These are phyloP conservation scores for Paraplagusia blochii DNA, from an alignment of 2,113 vertebrate species.

Conservation along the genomic window DNA sequence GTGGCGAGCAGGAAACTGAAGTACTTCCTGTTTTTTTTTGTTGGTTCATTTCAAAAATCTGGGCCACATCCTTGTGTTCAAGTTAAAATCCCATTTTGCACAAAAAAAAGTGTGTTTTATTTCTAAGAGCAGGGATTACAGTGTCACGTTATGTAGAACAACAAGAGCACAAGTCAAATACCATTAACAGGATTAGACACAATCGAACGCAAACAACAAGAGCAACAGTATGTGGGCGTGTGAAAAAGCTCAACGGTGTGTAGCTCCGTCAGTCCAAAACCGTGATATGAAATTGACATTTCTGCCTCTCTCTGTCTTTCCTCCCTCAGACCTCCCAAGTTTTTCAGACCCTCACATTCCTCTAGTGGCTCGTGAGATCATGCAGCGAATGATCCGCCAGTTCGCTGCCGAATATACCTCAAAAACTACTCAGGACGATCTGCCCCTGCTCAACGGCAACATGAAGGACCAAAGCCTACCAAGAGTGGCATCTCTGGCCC, in stretches of 20 bases:
- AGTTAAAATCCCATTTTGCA: too few relatives aligned
- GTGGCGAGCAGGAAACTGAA: background rate
- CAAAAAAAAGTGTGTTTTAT: background rate
- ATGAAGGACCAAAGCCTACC: conserved; percentile 99
- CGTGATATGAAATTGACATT: conserved; percentile 10
- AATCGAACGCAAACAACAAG: background rate
- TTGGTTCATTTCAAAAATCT: too few relatives aligned
- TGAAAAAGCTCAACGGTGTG: background rate
- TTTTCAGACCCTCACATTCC: conserved; percentile 96
- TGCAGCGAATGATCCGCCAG: conserved; percentile 99
- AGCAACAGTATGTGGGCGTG: background rate
- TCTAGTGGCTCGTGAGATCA: conserved; percentile 99
- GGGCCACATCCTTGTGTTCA: too few relatives aligned
- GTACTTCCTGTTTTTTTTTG: background rate
- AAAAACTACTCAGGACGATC: conserved; percentile 99
- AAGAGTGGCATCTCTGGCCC: conserved; percentile 86
- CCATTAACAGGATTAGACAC: conserved; percentile 6
- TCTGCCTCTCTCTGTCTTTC: conserved; percentile 21
- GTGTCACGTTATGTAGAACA: background rate
- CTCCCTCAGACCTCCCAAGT: conserved; percentile 86
- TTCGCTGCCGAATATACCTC: conserved; percentile 99
- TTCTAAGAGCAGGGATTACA: conserved; percentile 5
- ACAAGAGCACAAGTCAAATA: conserved; percentile 11
- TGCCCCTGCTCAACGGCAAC: conserved; percentile 91
- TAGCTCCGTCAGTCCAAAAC: background rate